These are phyloP conservation scores for Thamnophis sirtalis DNA, from an alignment of 2,113 vertebrate species.

Conservation along the genomic window DNA sequence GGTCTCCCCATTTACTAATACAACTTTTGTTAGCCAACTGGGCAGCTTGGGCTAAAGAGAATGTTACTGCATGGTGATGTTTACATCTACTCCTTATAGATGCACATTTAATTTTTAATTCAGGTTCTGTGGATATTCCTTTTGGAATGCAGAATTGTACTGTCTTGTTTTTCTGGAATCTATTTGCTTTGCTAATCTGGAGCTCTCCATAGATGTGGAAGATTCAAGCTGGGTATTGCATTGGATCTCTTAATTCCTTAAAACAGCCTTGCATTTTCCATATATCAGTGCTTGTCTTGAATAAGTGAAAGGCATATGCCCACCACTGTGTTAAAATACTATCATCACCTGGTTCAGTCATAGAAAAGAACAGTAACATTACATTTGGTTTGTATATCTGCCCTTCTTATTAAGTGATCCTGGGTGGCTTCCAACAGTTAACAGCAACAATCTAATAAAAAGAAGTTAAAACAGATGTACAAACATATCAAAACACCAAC, in stretches of 20 bases:
- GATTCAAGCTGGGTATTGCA: background rate
- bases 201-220: background rate
- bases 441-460: background rate
- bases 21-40: background rate
- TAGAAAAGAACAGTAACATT: background rate
- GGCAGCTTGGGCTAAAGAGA: background rate
- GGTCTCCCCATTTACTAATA: background rate
- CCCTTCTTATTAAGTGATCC: background rate
- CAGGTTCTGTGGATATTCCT: background rate
- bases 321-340: background rate
- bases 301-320: background rate
- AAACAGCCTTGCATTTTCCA: background rate
- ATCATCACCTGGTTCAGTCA: background rate
- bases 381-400: background rate
- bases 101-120: background rate
- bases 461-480: background rate
- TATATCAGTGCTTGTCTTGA: background rate
- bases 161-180: background rate
- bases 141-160: background rate
- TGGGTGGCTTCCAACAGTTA: background rate
- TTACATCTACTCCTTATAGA: background rate
- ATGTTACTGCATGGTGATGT: background rate
- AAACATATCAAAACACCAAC: background rate
- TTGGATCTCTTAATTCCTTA: background rate
- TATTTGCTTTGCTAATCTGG: background rate